Base-by-base conservation (phyloP, 2,797 vertebrate species). In the Enteromius argenteus region DNA sequence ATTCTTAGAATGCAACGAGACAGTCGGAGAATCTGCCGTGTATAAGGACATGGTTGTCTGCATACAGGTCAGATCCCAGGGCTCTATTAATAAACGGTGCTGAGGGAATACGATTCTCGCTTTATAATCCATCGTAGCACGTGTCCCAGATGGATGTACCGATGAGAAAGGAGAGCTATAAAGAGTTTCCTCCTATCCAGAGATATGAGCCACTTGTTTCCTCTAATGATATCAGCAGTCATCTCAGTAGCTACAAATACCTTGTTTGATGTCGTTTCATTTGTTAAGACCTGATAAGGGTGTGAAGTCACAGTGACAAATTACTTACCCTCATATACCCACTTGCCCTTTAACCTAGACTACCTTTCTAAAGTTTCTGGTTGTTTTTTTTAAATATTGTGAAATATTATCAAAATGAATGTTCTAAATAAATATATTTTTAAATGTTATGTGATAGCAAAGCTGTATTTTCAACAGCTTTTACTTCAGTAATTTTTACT, bases 1-100 rank as follows among this genome's bases (percentile, higher is more conserved):
- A 88, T 91, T 93, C 91, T 88, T 88, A 86, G 89, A 91, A 93
- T 64, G 71, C 79, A 77, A 46, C 19, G 17, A 78, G 58, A 46
- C 23, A 67, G 51, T 78, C 7, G 0, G 23, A 83, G 64, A 83
- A 77, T 69, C 27, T 35, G 27, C 17, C 23, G 9, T 49, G 51
- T 71, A 62, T 84, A 79, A 78, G 75, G 51, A 79, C 62, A 84
- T 79, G 75, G 66, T 79, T 58, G 76, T 71, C 42, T 72, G 39
- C 67, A 60, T 32, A 32, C 7, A 30, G 9, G 30, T 44, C 69
- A 73, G 30, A 81, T 46, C 21, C 0, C 14, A 23, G 27, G 21
- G 14, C 67, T 23, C 53, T 84, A 64, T 84, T 72, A 72, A 84
- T 84, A 84, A 44, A 32, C 7, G 0, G 35, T 0, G 10, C 21